Conservation (phyloP, 2,888 invertebrate species). For the Cepaea hortensis region DNA sequence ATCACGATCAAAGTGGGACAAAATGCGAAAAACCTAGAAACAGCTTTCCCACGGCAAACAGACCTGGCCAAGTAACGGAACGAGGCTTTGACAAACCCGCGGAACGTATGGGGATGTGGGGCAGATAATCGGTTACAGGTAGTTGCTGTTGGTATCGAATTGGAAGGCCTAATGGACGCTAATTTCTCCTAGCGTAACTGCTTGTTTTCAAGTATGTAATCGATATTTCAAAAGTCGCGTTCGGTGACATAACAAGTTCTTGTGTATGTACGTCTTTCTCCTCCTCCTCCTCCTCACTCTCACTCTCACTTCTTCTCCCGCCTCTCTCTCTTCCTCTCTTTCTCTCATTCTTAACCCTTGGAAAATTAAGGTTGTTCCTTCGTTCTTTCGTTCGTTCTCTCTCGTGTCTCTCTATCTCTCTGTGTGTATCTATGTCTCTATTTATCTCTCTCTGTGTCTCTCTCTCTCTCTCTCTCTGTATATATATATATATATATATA, state of each 20-base stretch:
- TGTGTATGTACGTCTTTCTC: not conserved
- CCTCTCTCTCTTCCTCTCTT: not conserved
- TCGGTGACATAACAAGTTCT: too few relatives aligned
- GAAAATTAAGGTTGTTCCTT: not conserved
- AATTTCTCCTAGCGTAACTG: too few relatives aligned
- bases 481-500: not conserved
- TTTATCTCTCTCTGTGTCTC: too few relatives aligned
- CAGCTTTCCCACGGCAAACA: constrained; percentile 17
- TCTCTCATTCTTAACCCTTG: constrained; percentile 1
- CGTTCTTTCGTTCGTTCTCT: not conserved
- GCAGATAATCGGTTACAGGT: too few relatives aligned
- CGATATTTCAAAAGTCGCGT: too few relatives aligned
- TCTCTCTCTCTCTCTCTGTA: too few relatives aligned
- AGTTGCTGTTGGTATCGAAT: too few relatives aligned
- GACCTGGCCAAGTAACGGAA: not conserved
- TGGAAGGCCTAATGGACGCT: too few relatives aligned
- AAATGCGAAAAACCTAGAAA: constrained; percentile 11
- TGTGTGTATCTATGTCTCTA: too few relatives aligned
- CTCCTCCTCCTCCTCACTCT: not conserved
- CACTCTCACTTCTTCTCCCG: not conserved
- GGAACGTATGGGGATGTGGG: too few relatives aligned
- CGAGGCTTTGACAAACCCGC: not conserved
- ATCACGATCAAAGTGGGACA: constrained; percentile 26
- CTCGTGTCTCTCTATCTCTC: not conserved
- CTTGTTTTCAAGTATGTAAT: too few relatives aligned